Evolutionary conservation across 2,113 vertebrate genomes (phyloP).

Genomic region (Actinemys pallida): DNA sequence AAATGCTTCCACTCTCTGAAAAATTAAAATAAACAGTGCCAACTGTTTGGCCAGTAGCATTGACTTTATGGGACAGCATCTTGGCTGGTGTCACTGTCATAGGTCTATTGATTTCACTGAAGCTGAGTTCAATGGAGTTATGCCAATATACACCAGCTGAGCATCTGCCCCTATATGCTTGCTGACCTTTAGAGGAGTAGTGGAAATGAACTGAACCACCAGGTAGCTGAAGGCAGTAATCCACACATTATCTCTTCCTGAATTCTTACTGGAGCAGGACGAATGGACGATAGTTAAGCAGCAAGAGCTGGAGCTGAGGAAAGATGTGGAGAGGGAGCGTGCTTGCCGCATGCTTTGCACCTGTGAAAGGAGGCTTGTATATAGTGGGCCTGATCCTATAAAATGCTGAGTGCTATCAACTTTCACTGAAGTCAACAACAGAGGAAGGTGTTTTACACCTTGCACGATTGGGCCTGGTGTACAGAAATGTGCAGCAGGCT

Average conservation of each 20-base stretch:
- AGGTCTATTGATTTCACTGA: background rate
- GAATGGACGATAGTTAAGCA: background rate
- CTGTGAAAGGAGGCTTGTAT: background rate
- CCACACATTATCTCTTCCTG: background rate
- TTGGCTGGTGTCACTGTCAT: background rate
- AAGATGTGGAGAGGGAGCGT: background rate
- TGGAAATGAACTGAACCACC: background rate
- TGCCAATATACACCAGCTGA: background rate
- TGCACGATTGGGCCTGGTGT: fast-evolving
- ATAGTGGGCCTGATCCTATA: background rate
- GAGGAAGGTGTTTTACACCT: background rate
- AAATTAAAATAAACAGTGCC: background rate
- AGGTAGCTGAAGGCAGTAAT: background rate
- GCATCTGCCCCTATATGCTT: background rate
- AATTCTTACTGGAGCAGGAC: background rate
- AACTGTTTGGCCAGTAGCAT: background rate
- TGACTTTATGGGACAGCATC: background rate
- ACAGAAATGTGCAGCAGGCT: background rate
- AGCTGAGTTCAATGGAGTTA: background rate
- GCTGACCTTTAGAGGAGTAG: background rate
- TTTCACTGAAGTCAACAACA: background rate
- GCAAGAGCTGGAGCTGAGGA: background rate
- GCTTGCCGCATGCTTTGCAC: background rate
- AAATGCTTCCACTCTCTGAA: background rate
- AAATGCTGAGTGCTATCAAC: fast-evolving